Evolutionary conservation across 1,140 invertebrate species (phyloP).

Genomic region (Trypoxylus dichotomus): DNA sequence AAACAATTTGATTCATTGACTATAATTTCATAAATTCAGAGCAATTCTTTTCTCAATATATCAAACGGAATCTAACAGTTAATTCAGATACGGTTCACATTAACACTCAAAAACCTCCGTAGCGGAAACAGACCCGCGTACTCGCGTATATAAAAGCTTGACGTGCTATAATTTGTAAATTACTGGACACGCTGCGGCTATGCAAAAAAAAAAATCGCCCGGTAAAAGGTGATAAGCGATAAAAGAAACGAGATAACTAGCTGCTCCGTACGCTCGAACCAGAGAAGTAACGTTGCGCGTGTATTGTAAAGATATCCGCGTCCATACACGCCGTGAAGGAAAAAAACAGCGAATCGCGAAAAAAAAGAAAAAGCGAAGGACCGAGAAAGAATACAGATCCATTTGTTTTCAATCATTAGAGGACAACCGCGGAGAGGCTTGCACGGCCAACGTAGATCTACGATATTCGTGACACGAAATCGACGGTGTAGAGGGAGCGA

Average conservation of each 20-base stretch:
- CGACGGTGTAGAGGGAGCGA: background rate
- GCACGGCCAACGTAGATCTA: slow-evolving; percentile 9
- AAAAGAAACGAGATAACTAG: background rate
- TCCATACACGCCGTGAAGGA: background rate
- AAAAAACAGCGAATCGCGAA: slow-evolving; percentile 4
- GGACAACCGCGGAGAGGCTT: background rate
- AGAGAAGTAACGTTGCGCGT: background rate
- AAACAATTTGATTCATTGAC: too few species aligned
- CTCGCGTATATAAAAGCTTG: background rate
- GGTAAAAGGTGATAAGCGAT: background rate
- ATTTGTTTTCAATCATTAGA: slow-evolving; percentile 22
- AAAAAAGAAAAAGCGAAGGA: background rate
- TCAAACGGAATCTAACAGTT: too few species aligned
- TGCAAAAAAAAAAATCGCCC: slow-evolving; percentile 1
- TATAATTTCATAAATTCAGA: too few species aligned
- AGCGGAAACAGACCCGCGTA: background rate
- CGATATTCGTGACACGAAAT: slow-evolving; percentile 10
- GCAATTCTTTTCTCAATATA: too few species aligned
- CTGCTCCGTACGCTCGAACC: background rate
- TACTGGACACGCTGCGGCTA: background rate
- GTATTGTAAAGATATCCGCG: background rate
- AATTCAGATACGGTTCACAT: too few species aligned
- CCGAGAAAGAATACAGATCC: slow-evolving; percentile 19
- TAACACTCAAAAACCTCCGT: background rate
- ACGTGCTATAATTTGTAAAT: slow-evolving; percentile 15